Evolutionary conservation across 2,113 vertebrate genomes (phyloP).

Genomic region (Kryptolebias marmoratus): DNA sequence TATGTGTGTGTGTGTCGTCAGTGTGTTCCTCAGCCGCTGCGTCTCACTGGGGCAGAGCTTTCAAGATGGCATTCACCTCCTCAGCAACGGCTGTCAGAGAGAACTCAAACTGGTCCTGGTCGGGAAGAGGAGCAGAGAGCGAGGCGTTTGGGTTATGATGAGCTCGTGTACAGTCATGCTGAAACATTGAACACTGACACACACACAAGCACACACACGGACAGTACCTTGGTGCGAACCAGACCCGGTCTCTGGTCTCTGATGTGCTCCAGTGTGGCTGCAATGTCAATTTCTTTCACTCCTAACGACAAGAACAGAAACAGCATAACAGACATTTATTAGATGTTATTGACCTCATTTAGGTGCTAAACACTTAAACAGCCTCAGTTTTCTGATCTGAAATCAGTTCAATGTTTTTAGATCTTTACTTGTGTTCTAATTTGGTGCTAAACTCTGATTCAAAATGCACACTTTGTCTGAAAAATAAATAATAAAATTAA

Average conservation of each 20-base stretch:
- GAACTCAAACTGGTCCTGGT: constrained; percentile 98
- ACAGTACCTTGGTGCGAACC: constrained; percentile 92
- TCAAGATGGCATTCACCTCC: constrained; percentile 97
- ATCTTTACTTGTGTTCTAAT: too few species aligned
- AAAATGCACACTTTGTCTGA: too few species aligned
- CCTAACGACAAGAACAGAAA: constrained; percentile 75
- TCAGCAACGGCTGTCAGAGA: constrained; percentile 94
- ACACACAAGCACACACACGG: neutral
- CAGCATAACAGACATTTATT: neutral
- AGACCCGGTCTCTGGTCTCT: constrained; percentile 94
- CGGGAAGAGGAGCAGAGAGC: neutral
- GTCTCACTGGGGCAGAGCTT: constrained; percentile 92
- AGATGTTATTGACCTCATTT: neutral
- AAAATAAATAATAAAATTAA: too few species aligned
- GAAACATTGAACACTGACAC: neutral
- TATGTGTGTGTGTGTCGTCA: constrained; percentile 29
- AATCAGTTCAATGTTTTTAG: too few species aligned
- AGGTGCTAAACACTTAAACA: neutral
- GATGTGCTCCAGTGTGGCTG: constrained; percentile 94
- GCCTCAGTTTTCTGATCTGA: too few species aligned
- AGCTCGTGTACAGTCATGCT: neutral
- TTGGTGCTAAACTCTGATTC: too few species aligned
- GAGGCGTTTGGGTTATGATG: constrained; percentile 2
- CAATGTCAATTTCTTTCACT: constrained; percentile 98
- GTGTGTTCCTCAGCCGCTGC: constrained; percentile 21